A percentile compares a stretch with the other conserved stretches of the same genome.
phyloP scores from a whole-genome alignment of 1,140 invertebrate species.

The Rhyzopertha dominica region DNA sequence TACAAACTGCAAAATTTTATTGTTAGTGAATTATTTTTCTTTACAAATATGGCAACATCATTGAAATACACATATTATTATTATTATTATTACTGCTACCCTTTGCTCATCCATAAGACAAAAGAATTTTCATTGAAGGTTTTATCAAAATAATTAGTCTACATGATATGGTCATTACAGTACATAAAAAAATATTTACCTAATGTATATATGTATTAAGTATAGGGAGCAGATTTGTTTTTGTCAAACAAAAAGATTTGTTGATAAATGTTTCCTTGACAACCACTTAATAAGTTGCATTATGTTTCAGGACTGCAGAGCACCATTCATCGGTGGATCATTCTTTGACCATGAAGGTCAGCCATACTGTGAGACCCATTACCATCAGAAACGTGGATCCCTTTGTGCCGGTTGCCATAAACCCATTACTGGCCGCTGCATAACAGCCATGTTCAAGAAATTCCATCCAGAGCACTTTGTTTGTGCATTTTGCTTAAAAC shows the following conservation, averaged over 20 bases:
- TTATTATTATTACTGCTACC: too few relatives aligned
- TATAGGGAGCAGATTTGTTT: not conserved
- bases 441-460: conserved; percentile 98
- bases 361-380: conserved; percentile 97
- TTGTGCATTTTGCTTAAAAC: conserved; percentile 95
- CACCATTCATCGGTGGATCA: conserved; percentile 87
- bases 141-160: too few relatives aligned
- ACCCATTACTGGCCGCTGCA: conserved; percentile 94
- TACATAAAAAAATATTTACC: conserved; percentile 27
- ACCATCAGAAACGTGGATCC: conserved; percentile 93
- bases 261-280: too few relatives aligned
- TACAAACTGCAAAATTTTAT: too few relatives aligned
- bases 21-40: too few relatives aligned
- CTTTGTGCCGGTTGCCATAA: conserved; percentile 96
- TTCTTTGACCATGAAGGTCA: conserved; percentile 95
- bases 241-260: too few relatives aligned
- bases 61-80: too few relatives aligned
- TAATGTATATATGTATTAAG: conserved; percentile 13
- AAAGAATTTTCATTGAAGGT: too few relatives aligned
- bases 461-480: conserved; percentile 99
- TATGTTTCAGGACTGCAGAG: conserved; percentile 77
- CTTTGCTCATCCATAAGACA: too few relatives aligned
- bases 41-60: too few relatives aligned
- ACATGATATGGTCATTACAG: too few relatives aligned
- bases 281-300: too few relatives aligned